phyloP scores from a whole-genome alignment of 1,140 invertebrate species.

The Drosophila nigrodunni region DNA sequence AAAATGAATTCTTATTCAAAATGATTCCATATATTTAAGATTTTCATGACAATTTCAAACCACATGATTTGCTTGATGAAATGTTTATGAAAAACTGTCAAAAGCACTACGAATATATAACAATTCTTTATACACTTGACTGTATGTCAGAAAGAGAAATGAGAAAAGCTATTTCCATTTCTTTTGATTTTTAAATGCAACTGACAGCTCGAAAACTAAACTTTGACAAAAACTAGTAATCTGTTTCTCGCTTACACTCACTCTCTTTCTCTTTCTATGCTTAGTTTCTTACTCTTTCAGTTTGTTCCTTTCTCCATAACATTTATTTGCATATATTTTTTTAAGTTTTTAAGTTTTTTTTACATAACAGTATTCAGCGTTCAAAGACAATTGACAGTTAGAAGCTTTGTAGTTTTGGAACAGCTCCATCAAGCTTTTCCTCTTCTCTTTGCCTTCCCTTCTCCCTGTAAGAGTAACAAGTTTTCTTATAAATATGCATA shows the following conservation, averaged over 20 bases:
- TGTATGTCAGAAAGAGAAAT: background rate
- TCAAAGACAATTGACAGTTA: conserved; percentile 66
- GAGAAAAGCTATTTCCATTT: conserved; percentile 44
- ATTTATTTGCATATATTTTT: background rate
- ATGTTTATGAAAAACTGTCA: conserved; percentile 35
- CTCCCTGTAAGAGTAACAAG: conserved; percentile 52
- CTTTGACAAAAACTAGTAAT: conserved; percentile 41
- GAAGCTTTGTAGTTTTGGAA: conserved; percentile 3
- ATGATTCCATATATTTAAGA: too few species aligned
- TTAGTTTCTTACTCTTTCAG: background rate
- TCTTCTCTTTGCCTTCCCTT: background rate
- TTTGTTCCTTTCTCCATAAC: background rate
- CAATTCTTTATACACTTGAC: background rate
- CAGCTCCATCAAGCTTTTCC: background rate
- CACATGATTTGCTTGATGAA: conserved; percentile 17
- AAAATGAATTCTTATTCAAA: too few species aligned
- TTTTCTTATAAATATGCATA: conserved; percentile 77
- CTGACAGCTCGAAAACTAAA: conserved; percentile 49
- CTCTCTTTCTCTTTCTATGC: background rate
- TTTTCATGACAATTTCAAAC: background rate
- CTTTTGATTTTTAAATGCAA: conserved; percentile 47
- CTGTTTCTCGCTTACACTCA: background rate
- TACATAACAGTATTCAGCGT: conserved; percentile 15
- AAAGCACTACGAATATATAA: conserved; percentile 29
- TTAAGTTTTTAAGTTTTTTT: background rate